phyloP scores from a whole-genome alignment of 2,113 vertebrate genomes.

The Caracal caracal region DNA sequence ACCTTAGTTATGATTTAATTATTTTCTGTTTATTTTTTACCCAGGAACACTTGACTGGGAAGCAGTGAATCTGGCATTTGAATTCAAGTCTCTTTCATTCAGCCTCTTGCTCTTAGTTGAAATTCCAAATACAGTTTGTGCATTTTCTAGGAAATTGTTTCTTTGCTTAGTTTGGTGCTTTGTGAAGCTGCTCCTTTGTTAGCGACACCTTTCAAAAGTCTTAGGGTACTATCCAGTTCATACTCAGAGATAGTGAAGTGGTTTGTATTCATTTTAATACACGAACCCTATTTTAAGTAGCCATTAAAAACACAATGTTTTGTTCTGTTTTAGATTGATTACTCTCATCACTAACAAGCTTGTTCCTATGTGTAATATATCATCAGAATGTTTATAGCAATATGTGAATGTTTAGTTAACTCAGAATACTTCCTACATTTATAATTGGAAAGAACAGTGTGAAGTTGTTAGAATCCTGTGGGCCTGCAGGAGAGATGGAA shows the following conservation, averaged over 20 bases:
- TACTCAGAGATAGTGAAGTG: neutral
- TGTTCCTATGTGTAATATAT: neutral
- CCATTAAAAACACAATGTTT: neutral
- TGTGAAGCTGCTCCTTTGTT: neutral
- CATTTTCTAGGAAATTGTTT: neutral
- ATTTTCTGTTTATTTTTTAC: neutral
- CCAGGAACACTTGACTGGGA: neutral
- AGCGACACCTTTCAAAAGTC: neutral
- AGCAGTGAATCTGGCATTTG: neutral
- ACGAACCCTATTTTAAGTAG: neutral
- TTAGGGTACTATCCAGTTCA: neutral
- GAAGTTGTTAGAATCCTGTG: neutral
- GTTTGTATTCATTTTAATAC: neutral
- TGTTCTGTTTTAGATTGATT: conserved; percentile 2
- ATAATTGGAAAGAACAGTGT: neutral
- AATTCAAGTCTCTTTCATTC: neutral
- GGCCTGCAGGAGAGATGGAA: neutral
- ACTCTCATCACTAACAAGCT: neutral
- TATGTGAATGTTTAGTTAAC: neutral
- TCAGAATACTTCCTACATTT: neutral
- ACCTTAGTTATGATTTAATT: neutral
- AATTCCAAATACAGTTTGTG: neutral
- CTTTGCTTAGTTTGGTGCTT: neutral
- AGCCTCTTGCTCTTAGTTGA: neutral
- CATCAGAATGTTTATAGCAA: neutral